Evolutionary conservation across 2,797 vertebrate species (phyloP).

Genomic region (Spinus olivaceus): DNA sequence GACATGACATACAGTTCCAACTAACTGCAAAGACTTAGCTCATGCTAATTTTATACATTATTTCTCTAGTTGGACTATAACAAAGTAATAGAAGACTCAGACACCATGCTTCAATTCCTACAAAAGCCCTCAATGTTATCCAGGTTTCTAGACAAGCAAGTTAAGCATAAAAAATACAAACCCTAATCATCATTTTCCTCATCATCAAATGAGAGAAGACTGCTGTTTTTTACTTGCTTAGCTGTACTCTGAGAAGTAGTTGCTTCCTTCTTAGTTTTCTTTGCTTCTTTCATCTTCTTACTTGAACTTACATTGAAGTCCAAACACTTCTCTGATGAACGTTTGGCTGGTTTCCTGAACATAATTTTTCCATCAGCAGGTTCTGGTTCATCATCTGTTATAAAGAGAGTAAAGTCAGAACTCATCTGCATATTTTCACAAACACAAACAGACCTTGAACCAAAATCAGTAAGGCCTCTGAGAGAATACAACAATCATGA

Average conservation of each 20-base stretch:
- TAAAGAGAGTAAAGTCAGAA: conserved; percentile 40
- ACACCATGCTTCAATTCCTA: background rate
- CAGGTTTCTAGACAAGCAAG: background rate
- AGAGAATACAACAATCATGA: background rate
- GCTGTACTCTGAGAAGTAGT: conserved; percentile 71
- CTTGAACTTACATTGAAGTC: conserved; percentile 90
- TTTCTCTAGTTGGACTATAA: background rate
- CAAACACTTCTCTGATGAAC: conserved; percentile 83
- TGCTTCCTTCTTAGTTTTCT: conserved; percentile 46
- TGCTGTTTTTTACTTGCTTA: conserved; percentile 92
- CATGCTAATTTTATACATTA: background rate
- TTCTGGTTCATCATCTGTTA: conserved; percentile 78
- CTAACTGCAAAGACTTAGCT: background rate
- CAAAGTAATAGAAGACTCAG: background rate
- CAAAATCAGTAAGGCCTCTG: background rate
- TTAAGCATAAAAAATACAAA: background rate
- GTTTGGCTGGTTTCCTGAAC: conserved; percentile 93
- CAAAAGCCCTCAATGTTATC: background rate
- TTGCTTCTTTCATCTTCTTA: conserved; percentile 85
- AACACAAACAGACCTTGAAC: background rate
- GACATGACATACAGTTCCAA: background rate
- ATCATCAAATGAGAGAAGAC: conserved; percentile 91
- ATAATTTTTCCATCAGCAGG: conserved; percentile 88
- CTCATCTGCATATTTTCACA: background rate
- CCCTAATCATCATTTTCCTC: conserved; percentile 88